These are phyloP conservation scores for Drosophila elegans DNA, from an alignment of 1,140 invertebrate species.

Conservation along the genomic window DNA sequence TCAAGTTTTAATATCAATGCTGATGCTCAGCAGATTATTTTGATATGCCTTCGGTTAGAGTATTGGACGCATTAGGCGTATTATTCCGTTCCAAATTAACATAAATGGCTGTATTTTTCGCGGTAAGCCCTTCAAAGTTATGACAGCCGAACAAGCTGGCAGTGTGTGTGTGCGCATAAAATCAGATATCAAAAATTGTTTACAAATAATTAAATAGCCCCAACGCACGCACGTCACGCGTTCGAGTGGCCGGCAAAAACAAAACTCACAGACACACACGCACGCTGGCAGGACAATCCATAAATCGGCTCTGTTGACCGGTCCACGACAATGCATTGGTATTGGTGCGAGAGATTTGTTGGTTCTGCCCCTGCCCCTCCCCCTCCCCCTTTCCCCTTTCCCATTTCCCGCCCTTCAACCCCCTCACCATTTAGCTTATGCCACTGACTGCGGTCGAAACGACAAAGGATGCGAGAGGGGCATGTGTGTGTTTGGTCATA, in stretches of 20 bases:
- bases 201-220: conserved; percentile 82
- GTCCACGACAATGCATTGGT: conserved; percentile 49
- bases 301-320: conserved; percentile 61
- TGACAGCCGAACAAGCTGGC: conserved; percentile 42
- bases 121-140: conserved; percentile 46
- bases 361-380: conserved; percentile 1
- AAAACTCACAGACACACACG: conserved; percentile 22
- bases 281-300: conserved; percentile 32
- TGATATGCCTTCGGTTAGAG: too few relatives aligned
- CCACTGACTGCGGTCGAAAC: conserved; percentile 33
- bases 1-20: too few relatives aligned
- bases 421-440: conserved; percentile 27
- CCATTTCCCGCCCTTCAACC: too few relatives aligned
- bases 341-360: conserved; percentile 56
- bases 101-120: conserved; percentile 33
- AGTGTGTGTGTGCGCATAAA: conserved; percentile 66
- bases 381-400: background rate
- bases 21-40: too few relatives aligned
- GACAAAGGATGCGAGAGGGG: conserved; percentile 29
- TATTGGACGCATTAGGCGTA: background rate
- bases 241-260: conserved; percentile 21
- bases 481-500: conserved; percentile 53
- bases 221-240: conserved; percentile 70
- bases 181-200: conserved; percentile 83
- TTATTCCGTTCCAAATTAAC: background rate